Base-by-base conservation (phyloP, 2,797 vertebrate species). In the Myotis findleyi region DNA sequence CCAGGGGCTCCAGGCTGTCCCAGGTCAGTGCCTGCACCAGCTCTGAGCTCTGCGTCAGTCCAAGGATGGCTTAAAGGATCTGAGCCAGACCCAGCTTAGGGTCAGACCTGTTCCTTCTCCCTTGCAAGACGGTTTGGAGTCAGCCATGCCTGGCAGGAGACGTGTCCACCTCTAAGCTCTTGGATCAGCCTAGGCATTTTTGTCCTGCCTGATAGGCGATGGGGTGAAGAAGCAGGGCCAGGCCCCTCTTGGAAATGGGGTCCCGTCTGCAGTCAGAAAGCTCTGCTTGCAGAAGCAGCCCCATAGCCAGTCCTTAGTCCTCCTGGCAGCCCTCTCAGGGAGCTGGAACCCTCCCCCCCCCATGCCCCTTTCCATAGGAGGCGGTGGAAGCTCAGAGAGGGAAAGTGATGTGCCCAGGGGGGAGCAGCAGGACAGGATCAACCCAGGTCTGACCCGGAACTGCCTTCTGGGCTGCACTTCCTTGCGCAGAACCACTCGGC, bases 1-100 rank as follows among this genome's bases (percentile, higher is more conserved):
- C 68, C 59, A 7, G 73, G 2, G 96, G 96, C 96, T 97, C 97
- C 97, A 88, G 53, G 81, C 86, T 95, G 96, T 93, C 87, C 96
- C 64, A 49, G 77, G 88, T 59, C 69, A 85, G 73, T 6, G 44
- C 21, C 88, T 86, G 53, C 41, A 44, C 62, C 57, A 79, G 49
- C 75, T 80, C 75, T n/a, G 25, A 82, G 75, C 84, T 73, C 51
- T 55, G 72, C 66, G 17, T 51, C 53, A 17, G 68, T 57, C 44
- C 21, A 90, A 69, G 72, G 62, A 49, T n/a, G 57, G 73, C 90
- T 86, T 82, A 94, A 49, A 81, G 59, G 73, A 73, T 73, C 68
- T 66, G 62, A 81, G 33, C 23, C 30, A 36, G 77, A 55, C 2
- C 21, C 3, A 4, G 71, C 64, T 41, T 3, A 10, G 47, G 41